These are phyloP conservation scores for Myocastor coypus DNA, from an alignment of 2,113 vertebrate species.

Conservation along the genomic window DNA sequence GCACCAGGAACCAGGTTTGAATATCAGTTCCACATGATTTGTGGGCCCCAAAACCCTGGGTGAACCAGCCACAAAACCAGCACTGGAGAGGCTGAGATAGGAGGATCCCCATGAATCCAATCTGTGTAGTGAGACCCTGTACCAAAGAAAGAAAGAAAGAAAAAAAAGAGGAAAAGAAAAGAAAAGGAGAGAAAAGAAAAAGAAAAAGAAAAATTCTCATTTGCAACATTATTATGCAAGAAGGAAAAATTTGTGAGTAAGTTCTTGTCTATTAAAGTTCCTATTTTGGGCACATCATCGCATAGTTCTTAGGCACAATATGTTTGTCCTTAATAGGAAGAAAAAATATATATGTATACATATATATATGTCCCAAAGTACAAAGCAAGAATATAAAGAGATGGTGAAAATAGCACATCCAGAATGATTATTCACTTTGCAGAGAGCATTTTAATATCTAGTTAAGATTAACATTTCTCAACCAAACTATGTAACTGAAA, in stretches of 20 bases:
- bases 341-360: neutral
- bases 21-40: too few species aligned
- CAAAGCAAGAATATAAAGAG: neutral
- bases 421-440: neutral
- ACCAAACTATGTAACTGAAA: neutral
- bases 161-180: too few species aligned
- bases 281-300: neutral
- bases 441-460: slow-evolving; percentile 6
- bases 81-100: too few species aligned
- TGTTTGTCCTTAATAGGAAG: neutral
- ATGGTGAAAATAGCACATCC: neutral
- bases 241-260: neutral
- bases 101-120: too few species aligned
- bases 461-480: slow-evolving; percentile 5
- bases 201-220: too few species aligned
- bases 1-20: too few species aligned
- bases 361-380: neutral
- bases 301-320: neutral
- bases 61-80: too few species aligned
- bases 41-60: too few species aligned
- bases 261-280: neutral
- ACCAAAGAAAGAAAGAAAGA: too few species aligned
- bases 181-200: too few species aligned
- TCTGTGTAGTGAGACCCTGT: too few species aligned
- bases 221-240: too few species aligned